Evolutionary conservation across 2,797 vertebrate genomes (phyloP), one percentile per base, ranked within the genome.

Genomic region (Tenualosa thibaudeaui): DNA sequence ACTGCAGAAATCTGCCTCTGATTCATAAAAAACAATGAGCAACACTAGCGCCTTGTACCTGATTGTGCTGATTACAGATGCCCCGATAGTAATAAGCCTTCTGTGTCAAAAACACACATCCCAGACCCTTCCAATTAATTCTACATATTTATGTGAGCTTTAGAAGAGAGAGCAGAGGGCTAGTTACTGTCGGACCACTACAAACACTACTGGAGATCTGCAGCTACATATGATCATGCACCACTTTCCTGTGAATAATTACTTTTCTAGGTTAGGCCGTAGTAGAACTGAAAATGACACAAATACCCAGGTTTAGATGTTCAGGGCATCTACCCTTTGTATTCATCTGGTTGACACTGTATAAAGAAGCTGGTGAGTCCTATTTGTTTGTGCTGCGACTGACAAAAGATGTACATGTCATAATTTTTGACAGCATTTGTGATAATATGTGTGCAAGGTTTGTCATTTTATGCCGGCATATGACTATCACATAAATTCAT

Each of bases 11-110:
- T 98, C 96, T 96, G 98, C 96, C 97, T 97, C 94, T 94, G 97
- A 97, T 97, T 97, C 97, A 96, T 97, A 97, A 97, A 93, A 98
- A 97, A 97, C 98, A 98, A 97, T 98, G 96, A 97, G 96, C 88
- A 85, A 93, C 91, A 95, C 94, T 96, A 97, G 96, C 97, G 96
- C 96, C 94, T 95, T 17, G 94, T 96, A 97, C 97, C 97, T 98
- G 96, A 96, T 94, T 93, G 94, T 91, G 85, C 93, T 94, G 94
- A 97, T 97, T 96, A 96, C 96, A 95, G 71, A 78, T 96, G 94
- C 89, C 81, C 60, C 81, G 83, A 88, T 56, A 86, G 89, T 82
- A 81, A 85, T 84, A 86, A 81, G 89, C 89, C 91, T 78, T 78
- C 91, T 89, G 90, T 92, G 92, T 92, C 88, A 93, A 89, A 89